Percentiles rank a stretch among this genome's conserved stretches.
Evolutionary conservation across 2,113 vertebrate genomes (phyloP).

Genomic region (Trogon surrucura): DNA sequence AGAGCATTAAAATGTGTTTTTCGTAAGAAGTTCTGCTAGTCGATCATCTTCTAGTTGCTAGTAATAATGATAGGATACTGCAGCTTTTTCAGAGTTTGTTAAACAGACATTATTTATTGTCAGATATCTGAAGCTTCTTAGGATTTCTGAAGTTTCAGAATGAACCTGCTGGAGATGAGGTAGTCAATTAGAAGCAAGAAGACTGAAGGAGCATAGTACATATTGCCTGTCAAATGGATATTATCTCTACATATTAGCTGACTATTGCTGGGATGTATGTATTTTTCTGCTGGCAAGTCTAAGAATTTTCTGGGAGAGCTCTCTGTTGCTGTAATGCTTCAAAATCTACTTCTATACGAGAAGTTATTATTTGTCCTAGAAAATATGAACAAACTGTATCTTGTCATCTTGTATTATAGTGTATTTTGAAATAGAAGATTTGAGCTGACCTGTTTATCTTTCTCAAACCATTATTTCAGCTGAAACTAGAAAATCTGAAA

Average conservation of each 20-base stretch:
- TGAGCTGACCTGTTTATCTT: not conserved
- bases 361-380: not conserved
- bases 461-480: not conserved
- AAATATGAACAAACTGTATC: not conserved
- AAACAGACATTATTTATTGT: not conserved
- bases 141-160: not conserved
- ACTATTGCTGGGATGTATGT: not conserved
- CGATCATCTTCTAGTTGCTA: not conserved
- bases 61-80: not conserved
- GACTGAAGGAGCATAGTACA: not conserved
- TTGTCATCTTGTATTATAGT: not conserved
- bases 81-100: not conserved
- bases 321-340: not conserved
- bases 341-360: not conserved
- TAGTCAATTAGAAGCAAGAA: not conserved
- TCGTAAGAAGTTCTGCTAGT: not conserved
- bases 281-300: not conserved
- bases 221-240: not conserved
- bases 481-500: not conserved
- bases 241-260: not conserved
- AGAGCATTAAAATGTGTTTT: not conserved
- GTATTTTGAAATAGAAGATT: not conserved
- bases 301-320: not conserved
- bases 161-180: not conserved
- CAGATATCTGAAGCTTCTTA: not conserved